Percentiles rank a stretch among this genome's conserved stretches.
phyloP scores from a whole-genome alignment of 2,888 invertebrate genomes.

The Dermolepida albohirtum region DNA sequence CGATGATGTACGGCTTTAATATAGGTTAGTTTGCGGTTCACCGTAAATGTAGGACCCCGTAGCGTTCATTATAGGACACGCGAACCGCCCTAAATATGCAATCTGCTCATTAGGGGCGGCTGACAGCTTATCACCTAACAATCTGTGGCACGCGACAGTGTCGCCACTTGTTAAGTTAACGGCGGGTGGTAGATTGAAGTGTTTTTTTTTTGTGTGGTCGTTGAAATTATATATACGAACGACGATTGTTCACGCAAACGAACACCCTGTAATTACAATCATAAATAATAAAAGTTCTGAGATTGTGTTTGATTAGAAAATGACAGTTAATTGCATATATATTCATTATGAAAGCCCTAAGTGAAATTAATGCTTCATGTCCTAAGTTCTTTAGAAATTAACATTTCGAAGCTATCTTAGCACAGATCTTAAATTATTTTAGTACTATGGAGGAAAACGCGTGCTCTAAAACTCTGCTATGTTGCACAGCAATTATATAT shows the following conservation, averaged over 20 bases:
- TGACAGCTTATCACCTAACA: constrained; percentile 45
- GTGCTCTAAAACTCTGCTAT: too few species aligned
- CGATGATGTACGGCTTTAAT: constrained; percentile 40
- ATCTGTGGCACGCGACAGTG: constrained; percentile 40
- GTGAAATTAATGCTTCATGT: too few species aligned
- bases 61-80: constrained; percentile 40
- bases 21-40: constrained; percentile 42
- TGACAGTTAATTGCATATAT: neutral
- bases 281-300: constrained; percentile 23
- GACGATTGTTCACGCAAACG: constrained; percentile 6
- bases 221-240: constrained; percentile 6
- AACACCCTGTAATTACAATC: constrained; percentile 3
- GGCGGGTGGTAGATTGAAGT: constrained; percentile 31
- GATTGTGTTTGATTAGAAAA: constrained; percentile 24
- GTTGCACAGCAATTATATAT: too few species aligned
- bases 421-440: too few species aligned
- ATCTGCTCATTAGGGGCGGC: constrained; percentile 43
- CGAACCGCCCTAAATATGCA: constrained; percentile 45
- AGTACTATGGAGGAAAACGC: too few species aligned
- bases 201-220: constrained; percentile 11
- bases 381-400: too few species aligned
- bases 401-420: too few species aligned
- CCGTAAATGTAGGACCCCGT: constrained; percentile 39
- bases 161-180: constrained; percentile 36
- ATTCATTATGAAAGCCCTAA: neutral